Base-by-base conservation (phyloP, 2,113 vertebrate genomes). In the Phyllostomus discolor region DNA sequence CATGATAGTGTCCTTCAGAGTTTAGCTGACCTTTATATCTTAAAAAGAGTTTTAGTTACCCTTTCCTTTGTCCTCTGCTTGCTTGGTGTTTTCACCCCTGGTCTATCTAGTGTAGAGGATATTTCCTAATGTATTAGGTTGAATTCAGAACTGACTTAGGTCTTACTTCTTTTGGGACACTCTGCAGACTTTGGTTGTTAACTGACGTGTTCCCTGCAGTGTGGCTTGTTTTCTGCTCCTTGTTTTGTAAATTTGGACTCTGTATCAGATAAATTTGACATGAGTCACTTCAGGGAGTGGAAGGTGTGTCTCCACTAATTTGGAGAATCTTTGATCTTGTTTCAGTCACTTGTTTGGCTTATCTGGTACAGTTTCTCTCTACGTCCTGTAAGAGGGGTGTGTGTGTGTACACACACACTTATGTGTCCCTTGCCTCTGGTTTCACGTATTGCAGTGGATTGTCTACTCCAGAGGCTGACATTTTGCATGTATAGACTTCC, bases 271-370 rank as follows among this genome's bases (percentile, higher is more conserved):
- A 70, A 94, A 43, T 35, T 12, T n/a, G 82, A 92, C 0, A 3
- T 80, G 95, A 83, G 54, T 98, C 96, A 96, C 11, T 20, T 62
- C 31, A 3, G 79, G 96, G 96, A 96, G 96, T 69, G 95, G 35
- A 48, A n/a, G 14, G 78, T 94, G 97, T 96, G 0, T 88, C 78
- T 88, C 67, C 28, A 66, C 24, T 79, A 93, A 94, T 54, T 95
- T 94, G 2, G 67, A 91, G 7, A 59, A 66, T 95, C 97, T 98
- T 98, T 98, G 97, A 98, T 98, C 97, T 97, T 38, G 2, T 83
- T 95, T 76, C 46, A 5, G 78, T 54, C 0, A 4, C 57, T 50
- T 15, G 15, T 95, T 96, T 86, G 82, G 52, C 83, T 91, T 48
- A 43, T 9, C 57, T 24, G 43, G 70, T 91, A 70, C 62, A 81